These are phyloP conservation scores for Dasyornis broadbenti DNA, from an alignment of 2,113 vertebrate genomes.

Conservation along the genomic window DNA sequence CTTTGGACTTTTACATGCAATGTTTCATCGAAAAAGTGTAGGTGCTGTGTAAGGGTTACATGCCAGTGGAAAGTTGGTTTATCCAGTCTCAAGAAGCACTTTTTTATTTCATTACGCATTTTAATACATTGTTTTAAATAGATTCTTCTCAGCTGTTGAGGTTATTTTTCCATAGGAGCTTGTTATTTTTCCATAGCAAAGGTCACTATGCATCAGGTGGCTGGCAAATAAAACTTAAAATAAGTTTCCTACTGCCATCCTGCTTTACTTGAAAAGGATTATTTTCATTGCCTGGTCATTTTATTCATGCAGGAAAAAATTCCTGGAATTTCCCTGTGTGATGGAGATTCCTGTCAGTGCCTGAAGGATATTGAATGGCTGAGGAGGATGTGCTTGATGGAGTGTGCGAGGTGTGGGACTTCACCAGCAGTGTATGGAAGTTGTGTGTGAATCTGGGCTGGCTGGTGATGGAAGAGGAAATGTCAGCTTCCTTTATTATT, in stretches of 20 bases:
- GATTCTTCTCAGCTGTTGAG: constrained; percentile 47
- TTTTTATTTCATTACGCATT: constrained; percentile 5
- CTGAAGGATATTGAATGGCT: not conserved
- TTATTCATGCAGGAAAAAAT: constrained; percentile 24
- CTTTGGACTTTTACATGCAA: not conserved
- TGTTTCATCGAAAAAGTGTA: not conserved
- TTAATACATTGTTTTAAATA: constrained; percentile 49
- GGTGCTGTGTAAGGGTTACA: not conserved
- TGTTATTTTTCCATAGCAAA: constrained; percentile 53
- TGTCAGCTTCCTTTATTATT: constrained; percentile 3
- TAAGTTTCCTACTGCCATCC: not conserved
- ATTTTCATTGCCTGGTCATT: not conserved
- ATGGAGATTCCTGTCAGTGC: not conserved
- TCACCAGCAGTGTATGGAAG: not conserved
- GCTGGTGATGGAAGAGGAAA: not conserved
- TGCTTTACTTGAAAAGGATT: not conserved
- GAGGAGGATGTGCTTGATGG: not conserved
- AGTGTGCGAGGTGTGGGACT: not conserved
- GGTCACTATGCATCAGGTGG: constrained; percentile 1
- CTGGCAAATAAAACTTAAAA: not conserved
- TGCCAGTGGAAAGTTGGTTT: not conserved
- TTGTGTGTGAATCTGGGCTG: not conserved
- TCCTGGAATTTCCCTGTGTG: constrained; percentile 24
- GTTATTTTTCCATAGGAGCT: constrained; percentile 49
- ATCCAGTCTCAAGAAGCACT: not conserved